Base-by-base conservation (phyloP, 2,113 vertebrate genomes). In the Erythrocebus patas region DNA sequence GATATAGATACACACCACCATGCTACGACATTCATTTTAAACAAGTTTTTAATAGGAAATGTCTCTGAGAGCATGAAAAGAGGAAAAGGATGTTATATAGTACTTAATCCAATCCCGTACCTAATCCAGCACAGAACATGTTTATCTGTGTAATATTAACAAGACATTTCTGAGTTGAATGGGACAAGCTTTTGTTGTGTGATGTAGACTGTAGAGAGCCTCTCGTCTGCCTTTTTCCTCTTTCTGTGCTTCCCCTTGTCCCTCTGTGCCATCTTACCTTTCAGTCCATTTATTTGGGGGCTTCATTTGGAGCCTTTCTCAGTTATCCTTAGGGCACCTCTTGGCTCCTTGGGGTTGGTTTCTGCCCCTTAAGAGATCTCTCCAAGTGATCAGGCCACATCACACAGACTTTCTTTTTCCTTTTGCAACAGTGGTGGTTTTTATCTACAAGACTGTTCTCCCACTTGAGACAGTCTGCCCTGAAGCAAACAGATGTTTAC, bases 401-500 rank as follows among this genome's bases (percentile, higher is more conserved):
- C 5, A 8, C 30, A 23, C 35, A 16, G 55, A 13, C 61, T 91
- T 92, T 83, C 80, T 55, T 80, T 93, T 76, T 76, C 45, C 84
- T 76, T 93, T 70, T 73, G 88, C 25, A 93, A 68, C 32, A 35
- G 55, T 12, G n/a, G n/a, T 78, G 68, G n/a, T 89, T 97, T 97
- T 96, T 95, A 94, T 96, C 96, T 90, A 43, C 88, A 57, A 55
- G 35, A 55, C 52, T 79, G 8, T 78, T 96, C 84, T 96, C 66
- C 48, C 57, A 40, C 70, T 88, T 70, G 85, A 94, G 84, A 73
- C 66, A 23, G 6, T 76, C 91, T 96, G 97, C 97, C 97, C 81
- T 0, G 38, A 27, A 97, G 95, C 97, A 92, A 97, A 89, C 94
- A 98, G 88, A 72, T 96, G 93, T 96, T 87, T 83, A 32, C 89